Evolutionary conservation across 2,888 invertebrate species (phyloP), one percentile per base, ranked within the genome.

Genomic region (Diarsia dahlii): DNA sequence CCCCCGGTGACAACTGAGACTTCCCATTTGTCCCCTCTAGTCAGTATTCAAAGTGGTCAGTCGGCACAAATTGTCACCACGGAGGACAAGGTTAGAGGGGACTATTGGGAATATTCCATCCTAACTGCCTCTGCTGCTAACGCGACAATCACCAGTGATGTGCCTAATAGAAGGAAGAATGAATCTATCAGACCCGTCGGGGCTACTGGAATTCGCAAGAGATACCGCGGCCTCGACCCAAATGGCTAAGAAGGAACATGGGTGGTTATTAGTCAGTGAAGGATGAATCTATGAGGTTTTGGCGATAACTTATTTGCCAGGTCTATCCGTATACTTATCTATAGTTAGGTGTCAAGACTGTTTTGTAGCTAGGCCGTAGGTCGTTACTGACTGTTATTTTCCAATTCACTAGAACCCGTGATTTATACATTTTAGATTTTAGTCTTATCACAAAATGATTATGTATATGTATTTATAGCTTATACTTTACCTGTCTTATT

Each of bases 341-440:
- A 58, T 58, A 58, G 9, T 28, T 58, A 28, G 1, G 18, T 34
- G 28, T 20, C 39, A 62, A 62, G 12, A 62, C 39, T 10, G 12
- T 63, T 39, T 63, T 39, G 62, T 45, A n/a, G 13, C 6, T 39
- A n/a, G 20, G 9, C 60, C 10, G 4, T 12, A 62, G 9, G 6
- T 12, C 20, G n/a, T 62, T 39, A 39, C 39, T 62, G 9, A 39
- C 39, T 10, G 20, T 34, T 20, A 20, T 39, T 58, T 56, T 64
- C 4, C 6, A 23, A 48, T 18, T 48, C 6, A 48, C 28, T 1
- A 60, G 77, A 84, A 87, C 85, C 88, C 83, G 71, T 81, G 75
- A 63, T 71, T 84, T 84, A 81, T 87, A 81, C 85, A 82, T 87
- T 87, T 84, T 88, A 74, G 85, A 82, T 87, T 87, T 84, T 88